Evolutionary conservation across 2,113 vertebrate species (phyloP).

Genomic region (Candoia aspera): DNA sequence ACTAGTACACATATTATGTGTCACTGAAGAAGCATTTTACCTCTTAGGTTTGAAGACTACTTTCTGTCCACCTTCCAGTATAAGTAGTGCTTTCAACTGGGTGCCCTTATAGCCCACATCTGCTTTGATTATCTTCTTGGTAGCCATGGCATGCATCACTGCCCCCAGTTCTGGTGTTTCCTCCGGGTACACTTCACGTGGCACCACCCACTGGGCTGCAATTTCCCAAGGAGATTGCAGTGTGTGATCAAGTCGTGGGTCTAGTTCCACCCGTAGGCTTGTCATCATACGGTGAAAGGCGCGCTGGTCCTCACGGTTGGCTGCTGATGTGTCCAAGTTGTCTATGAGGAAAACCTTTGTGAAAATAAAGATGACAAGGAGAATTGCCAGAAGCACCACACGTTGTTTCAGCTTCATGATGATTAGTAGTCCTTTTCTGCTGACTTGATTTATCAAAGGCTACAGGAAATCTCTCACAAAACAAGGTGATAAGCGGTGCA

Average conservation of each 20-base stretch:
- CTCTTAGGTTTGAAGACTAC: slow-evolving; percentile 99
- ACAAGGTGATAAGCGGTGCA: slow-evolving; percentile 57
- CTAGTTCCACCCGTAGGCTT: slow-evolving; percentile 81
- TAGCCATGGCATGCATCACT: slow-evolving; percentile 88
- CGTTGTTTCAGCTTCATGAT: slow-evolving; percentile 99
- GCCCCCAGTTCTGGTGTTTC: slow-evolving; percentile 95
- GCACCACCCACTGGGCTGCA: slow-evolving; percentile 96
- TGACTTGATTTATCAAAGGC: slow-evolving; percentile 37
- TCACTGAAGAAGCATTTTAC: slow-evolving; percentile 65
- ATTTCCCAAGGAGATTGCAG: slow-evolving; percentile 98
- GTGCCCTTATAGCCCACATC: slow-evolving; percentile 98
- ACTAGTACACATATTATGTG: background rate
- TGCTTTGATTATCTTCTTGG: slow-evolving; percentile 87
- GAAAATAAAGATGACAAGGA: slow-evolving; percentile 95
- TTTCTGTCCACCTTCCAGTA: slow-evolving; percentile 97
- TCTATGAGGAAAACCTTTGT: slow-evolving; percentile 98
- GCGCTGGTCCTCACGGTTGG: slow-evolving; percentile 91
- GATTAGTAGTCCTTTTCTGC: slow-evolving; percentile 58
- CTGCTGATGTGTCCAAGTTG: slow-evolving; percentile 91
- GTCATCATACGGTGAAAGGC: slow-evolving; percentile 94
- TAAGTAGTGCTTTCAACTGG: slow-evolving; percentile 92
- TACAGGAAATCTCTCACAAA: slow-evolving; percentile 60
- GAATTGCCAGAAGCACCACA: slow-evolving; percentile 89
- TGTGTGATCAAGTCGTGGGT: slow-evolving; percentile 89
- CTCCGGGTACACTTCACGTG: slow-evolving; percentile 95